Evolutionary conservation across 2,113 vertebrate species (phyloP), one percentile per base, ranked within the genome.

Genomic region (Bubo bubo): DNA sequence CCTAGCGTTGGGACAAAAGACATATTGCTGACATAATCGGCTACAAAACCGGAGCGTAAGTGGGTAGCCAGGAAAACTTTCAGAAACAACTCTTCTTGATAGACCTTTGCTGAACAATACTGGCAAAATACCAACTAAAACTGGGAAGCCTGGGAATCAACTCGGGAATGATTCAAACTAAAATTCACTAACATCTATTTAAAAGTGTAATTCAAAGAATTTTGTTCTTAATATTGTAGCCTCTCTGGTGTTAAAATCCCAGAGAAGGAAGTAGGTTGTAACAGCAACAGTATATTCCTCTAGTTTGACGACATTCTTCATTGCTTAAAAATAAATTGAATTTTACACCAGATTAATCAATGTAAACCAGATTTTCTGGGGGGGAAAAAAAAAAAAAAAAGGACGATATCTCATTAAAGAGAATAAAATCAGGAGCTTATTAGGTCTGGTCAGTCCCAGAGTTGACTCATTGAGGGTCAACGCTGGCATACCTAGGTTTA

Each of bases 271-370:
- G 15, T 2, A 14, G 5, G 3, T 26, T 71, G 19, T 52, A 55
- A 49, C 26, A 79, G 27, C 0, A 0, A 56, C 7, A 64, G 20
- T 13, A 11, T 22, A 56, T 68, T 73, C 49, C 39, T n/a, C 3
- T 14, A 27, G 12, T 50, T 34, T 41, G 64, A 45, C 41, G 28
- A 5, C 35, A 45, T 53, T 55, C 50, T 66, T 71, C 9, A 4
- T 34, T 81, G 30, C 19, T 91, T 76, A n/a, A 82, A 89, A 79
- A 87, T 4, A 30, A 56, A 43, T 6, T 26, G 21, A 76, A 4
- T 21, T 60, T 71, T 45, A 71, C 23, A 24, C 17, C 14, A n/a
- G 14, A 22, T 39, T 71, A 55, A 73, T 39, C 18, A 53, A 41
- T 1, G 2, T 34, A 71, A 71, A 49, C 3, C 2, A 45, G 23